These are phyloP conservation scores for Holothuria glaberrima DNA, from an alignment of 35 echinoderm and acorn worm genomes.

Conservation along the genomic window DNA sequence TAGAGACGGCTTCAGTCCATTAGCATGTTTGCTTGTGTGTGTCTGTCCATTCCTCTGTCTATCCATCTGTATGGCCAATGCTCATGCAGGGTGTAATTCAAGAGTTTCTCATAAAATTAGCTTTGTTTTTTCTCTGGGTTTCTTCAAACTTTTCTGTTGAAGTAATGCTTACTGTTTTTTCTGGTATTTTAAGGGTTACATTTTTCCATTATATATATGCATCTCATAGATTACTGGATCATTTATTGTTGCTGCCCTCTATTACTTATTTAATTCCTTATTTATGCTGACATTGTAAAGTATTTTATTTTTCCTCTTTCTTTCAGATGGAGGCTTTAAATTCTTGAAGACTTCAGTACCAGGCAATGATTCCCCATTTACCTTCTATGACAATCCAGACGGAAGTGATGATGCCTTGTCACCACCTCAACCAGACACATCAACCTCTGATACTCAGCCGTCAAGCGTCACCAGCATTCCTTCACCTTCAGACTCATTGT, in stretches of 20 bases:
- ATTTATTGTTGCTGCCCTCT: not conserved
- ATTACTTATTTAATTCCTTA: not conserved
- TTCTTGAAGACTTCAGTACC: slow-evolving; percentile 78
- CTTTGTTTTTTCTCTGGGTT: not conserved
- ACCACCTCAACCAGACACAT: slow-evolving; percentile 82
- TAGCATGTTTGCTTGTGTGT: too few relatives aligned
- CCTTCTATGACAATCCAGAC: slow-evolving; percentile 35
- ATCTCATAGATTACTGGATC: not conserved
- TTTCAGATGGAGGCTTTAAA: slow-evolving; percentile 87
- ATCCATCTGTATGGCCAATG: too few relatives aligned
- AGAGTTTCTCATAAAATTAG: too few relatives aligned
- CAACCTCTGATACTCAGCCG: slow-evolving; percentile 42
- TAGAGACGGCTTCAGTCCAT: too few relatives aligned
- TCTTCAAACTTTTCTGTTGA: not conserved
- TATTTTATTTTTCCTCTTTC: slow-evolving; percentile 23
- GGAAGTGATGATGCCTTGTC: slow-evolving; percentile 63
- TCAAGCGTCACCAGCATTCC: slow-evolving; percentile 69
- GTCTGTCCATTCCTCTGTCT: too few relatives aligned
- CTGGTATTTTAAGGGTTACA: too few relatives aligned
- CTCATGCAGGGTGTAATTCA: too few relatives aligned
- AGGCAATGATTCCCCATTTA: slow-evolving; percentile 7
- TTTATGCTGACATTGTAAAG: not conserved
- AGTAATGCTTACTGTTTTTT: not conserved
- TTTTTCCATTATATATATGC: too few relatives aligned
- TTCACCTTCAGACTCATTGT: slow-evolving; percentile 79